phyloP scores from a whole-genome alignment of 2,113 vertebrate species.

The Micromys minutus region DNA sequence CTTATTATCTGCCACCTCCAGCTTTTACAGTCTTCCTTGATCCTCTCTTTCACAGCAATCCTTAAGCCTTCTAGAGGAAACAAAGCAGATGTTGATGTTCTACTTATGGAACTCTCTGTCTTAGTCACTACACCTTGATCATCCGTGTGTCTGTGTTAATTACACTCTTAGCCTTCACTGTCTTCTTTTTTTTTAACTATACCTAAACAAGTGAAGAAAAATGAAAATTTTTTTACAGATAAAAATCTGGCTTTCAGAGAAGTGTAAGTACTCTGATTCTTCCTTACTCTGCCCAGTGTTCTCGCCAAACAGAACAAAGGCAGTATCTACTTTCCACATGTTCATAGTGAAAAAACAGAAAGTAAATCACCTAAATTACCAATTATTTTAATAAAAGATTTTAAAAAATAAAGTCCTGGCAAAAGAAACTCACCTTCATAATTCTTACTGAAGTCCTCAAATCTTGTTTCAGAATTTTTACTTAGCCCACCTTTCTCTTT shows the following conservation, averaged over 20 bases:
- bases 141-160: background rate
- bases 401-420: background rate
- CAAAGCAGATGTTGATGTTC: background rate
- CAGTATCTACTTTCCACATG: background rate
- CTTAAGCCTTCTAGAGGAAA: background rate
- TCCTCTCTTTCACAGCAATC: background rate
- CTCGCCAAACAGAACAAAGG: background rate
- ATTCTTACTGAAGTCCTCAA: background rate
- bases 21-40: background rate
- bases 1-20: background rate
- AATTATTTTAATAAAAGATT: background rate
- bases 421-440: background rate
- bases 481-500: background rate
- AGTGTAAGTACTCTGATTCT: background rate
- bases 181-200: background rate
- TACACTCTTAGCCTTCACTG: background rate
- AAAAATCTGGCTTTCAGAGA: background rate
- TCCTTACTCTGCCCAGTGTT: background rate
- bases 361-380: background rate
- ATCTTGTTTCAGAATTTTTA: constrained; percentile 20
- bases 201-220: background rate
- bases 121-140: background rate
- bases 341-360: constrained; percentile 30
- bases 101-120: background rate
- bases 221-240: background rate